phyloP scores from a whole-genome alignment of 1,140 invertebrate species.

The Pectinophora gossypiella region DNA sequence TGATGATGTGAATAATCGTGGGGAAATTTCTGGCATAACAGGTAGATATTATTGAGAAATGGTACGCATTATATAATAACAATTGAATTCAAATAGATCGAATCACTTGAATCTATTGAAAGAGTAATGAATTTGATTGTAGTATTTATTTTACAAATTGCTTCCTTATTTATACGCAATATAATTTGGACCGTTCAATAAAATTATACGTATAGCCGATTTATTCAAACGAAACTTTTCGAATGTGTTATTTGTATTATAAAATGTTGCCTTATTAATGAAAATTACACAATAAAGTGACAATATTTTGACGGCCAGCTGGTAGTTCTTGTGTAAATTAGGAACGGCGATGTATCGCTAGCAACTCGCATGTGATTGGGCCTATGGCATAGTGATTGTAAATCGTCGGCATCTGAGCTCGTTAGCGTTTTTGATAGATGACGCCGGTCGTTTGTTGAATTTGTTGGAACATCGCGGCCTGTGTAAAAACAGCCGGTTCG shows the following conservation, averaged over 20 bases:
- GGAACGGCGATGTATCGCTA: conserved; percentile 50
- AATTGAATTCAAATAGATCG: too few relatives aligned
- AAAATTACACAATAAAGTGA: conserved; percentile 2
- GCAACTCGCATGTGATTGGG: conserved; percentile 61
- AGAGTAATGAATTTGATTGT: not conserved
- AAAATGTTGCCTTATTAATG: not conserved
- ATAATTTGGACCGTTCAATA: not conserved
- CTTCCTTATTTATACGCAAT: not conserved
- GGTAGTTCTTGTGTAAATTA: conserved; percentile 44
- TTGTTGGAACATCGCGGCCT: conserved; percentile 59
- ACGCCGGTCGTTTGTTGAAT: conserved; percentile 67
- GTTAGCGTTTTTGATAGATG: conserved; percentile 75
- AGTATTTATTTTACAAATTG: not conserved
- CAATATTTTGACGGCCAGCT: conserved; percentile 34
- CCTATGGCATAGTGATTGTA: conserved; percentile 47
- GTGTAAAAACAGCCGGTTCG: conserved; percentile 67
- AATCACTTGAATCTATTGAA: too few relatives aligned
- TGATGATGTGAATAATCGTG: not conserved
- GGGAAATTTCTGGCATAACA: too few relatives aligned
- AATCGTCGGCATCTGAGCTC: conserved; percentile 62
- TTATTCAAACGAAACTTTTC: not conserved
- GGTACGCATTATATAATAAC: too few relatives aligned
- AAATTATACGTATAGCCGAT: not conserved
- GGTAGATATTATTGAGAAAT: too few relatives aligned
- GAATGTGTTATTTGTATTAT: not conserved